phyloP scores from a whole-genome alignment of 2,888 invertebrate genomes.

The Platerodrilus igneus region DNA sequence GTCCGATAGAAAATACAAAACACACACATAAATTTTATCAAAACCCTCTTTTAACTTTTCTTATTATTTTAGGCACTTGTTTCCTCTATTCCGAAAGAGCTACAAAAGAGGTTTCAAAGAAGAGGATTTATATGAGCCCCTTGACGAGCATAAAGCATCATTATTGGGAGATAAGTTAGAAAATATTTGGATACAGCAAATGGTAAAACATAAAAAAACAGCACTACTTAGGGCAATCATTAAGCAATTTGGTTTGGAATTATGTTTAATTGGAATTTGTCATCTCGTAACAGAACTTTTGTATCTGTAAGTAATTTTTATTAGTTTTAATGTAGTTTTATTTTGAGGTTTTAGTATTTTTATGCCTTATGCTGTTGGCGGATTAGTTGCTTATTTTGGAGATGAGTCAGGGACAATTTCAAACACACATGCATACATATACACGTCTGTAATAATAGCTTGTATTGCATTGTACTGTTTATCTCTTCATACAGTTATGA shows the following conservation, averaged over 20 bases:
- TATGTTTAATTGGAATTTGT: slow-evolving; percentile 34
- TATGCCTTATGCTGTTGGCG: slow-evolving; percentile 55
- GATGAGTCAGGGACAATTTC: slow-evolving; percentile 41
- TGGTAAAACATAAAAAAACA: slow-evolving; percentile 39
- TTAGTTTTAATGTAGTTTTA: no score
- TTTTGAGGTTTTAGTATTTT: slow-evolving; percentile 41
- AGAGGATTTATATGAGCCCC: slow-evolving; percentile 66
- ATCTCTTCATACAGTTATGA: slow-evolving; percentile 74
- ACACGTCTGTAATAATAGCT: slow-evolving; percentile 64
- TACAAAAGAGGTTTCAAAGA: slow-evolving; percentile 46
- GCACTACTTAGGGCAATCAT: slow-evolving; percentile 40
- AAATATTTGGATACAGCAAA: slow-evolving; percentile 47
- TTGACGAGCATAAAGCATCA: slow-evolving; percentile 63
- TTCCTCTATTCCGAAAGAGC: slow-evolving; percentile 12
- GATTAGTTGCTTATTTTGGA: slow-evolving; percentile 60
- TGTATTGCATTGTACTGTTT: slow-evolving; percentile 36
- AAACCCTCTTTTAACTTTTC: no score
- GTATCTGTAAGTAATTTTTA: no score
- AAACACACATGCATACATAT: slow-evolving; percentile 63
- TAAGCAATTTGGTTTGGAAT: slow-evolving; percentile 37
- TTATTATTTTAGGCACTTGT: slow-evolving; percentile 18
- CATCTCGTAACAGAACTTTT: no score
- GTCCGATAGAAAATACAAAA: no score
- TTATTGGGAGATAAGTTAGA: slow-evolving; percentile 61
- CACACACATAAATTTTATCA: no score